Percentiles rank a stretch among this genome's conserved stretches.
Conservation (phyloP, 2,888 invertebrate species). For the Pristionchus maxplancki region DNA sequence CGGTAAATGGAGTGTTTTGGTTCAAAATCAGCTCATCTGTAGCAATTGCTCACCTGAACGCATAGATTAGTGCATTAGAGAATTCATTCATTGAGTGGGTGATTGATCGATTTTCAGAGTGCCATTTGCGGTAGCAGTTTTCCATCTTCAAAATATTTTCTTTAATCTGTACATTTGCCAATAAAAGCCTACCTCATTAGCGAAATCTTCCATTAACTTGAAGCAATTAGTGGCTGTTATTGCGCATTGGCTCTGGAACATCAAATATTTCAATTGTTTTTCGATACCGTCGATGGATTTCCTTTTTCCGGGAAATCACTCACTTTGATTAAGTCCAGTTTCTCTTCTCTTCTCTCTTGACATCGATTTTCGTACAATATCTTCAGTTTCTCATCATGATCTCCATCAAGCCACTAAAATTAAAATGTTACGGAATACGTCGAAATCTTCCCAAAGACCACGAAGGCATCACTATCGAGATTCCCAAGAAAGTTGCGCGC, state of each 20-base stretch:
- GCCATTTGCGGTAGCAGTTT: constrained; percentile 60
- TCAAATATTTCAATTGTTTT: not conserved
- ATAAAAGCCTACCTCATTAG: not conserved
- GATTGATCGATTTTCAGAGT: constrained; percentile 60
- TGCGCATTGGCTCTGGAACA: not conserved
- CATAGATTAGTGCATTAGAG: constrained; percentile 71
- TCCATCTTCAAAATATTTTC: not conserved
- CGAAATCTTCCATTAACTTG: not conserved
- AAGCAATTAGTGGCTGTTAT: not conserved
- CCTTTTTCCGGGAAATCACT: not conserved
- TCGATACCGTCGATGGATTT: not conserved
- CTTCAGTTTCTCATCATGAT: constrained; percentile 64
- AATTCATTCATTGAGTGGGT: constrained; percentile 71
- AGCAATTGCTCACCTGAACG: constrained; percentile 62
- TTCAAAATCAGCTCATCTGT: not conserved
- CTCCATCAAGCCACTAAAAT: constrained; percentile 69
- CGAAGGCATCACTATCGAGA: not conserved
- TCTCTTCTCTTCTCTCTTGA: constrained; percentile 53
- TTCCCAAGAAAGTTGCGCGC: not conserved
- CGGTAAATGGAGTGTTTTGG: not conserved
- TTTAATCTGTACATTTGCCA: not conserved
- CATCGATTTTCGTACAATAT: constrained; percentile 63
- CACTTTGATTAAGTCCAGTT: constrained; percentile 51
- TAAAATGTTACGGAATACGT: no score
- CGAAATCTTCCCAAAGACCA: not conserved